These are phyloP conservation scores for Halcyon badia DNA, from an alignment of 2,797 vertebrate genomes.

Conservation along the genomic window DNA sequence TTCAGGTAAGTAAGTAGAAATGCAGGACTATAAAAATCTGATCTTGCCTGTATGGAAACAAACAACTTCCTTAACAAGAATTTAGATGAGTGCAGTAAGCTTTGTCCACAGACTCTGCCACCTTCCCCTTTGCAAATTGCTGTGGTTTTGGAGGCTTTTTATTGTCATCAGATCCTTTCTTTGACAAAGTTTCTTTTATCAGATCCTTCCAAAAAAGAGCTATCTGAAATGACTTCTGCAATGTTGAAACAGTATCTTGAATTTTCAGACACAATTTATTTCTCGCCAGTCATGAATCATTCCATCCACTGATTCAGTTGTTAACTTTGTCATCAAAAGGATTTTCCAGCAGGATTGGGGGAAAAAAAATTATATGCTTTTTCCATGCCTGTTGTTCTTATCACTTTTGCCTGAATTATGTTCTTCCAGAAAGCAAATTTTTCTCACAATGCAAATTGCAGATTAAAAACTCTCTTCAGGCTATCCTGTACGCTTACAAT, in stretches of 20 bases:
- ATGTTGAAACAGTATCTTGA: neutral
- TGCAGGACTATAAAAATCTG: neutral
- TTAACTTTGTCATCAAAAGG: slow-evolving; percentile 15
- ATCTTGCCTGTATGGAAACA: neutral
- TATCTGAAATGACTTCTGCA: neutral
- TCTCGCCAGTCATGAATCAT: neutral
- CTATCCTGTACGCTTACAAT: neutral
- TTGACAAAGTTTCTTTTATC: neutral
- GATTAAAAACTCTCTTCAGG: neutral
- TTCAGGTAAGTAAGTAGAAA: neutral
- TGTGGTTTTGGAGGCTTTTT: neutral
- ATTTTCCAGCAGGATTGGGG: neutral
- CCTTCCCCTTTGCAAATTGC: neutral
- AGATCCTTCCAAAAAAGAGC: neutral
- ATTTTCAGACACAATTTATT: slow-evolving; percentile 26
- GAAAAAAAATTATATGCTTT: rapidly evolving
- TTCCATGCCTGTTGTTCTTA: neutral
- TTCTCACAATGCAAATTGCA: neutral
- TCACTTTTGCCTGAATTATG: neutral
- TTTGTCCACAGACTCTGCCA: neutral
- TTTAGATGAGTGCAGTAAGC: neutral
- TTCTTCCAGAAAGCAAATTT: slow-evolving; percentile 21
- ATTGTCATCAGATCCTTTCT: neutral
- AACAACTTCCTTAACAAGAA: neutral
- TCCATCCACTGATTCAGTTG: slow-evolving; percentile 19